Conservation (phyloP, 2,888 invertebrate genomes). For the Luperina testacea region DNA sequence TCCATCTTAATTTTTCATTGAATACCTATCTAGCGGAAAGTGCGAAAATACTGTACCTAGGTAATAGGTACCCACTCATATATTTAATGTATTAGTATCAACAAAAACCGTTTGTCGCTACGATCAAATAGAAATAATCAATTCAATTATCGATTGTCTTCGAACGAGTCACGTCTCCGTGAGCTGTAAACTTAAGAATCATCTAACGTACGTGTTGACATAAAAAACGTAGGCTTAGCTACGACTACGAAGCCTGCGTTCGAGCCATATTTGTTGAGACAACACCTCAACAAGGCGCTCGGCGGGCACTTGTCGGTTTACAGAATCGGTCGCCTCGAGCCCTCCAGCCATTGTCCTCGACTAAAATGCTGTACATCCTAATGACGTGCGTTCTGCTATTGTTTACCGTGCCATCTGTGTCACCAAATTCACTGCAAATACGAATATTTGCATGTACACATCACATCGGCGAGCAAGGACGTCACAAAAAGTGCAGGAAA, state of each 20-base stretch:
- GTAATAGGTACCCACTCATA: no score
- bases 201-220: conserved; percentile 20
- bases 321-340: conserved; percentile 51
- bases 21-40: no score
- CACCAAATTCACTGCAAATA: conserved; percentile 69
- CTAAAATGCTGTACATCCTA: conserved; percentile 67
- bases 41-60: not conserved
- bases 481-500: conserved; percentile 26
- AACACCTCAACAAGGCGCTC: conserved; percentile 18
- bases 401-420: conserved; percentile 75
- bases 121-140: conserved; percentile 24
- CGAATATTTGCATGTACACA: conserved; percentile 66
- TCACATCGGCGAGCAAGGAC: conserved; percentile 43
- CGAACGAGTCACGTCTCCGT: conserved; percentile 15
- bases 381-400: conserved; percentile 74
- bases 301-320: conserved; percentile 31
- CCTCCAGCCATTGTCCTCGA: conserved; percentile 69
- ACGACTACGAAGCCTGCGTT: conserved; percentile 16
- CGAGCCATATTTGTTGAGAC: conserved; percentile 37
- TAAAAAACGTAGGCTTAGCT: conserved; percentile 6
- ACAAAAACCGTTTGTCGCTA: not conserved
- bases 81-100: not conserved
- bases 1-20: not conserved
- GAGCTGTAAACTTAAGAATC: conserved; percentile 18
- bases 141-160: conserved; percentile 45